Percentiles rank a stretch among this genome's conserved stretches.
phyloP scores from a whole-genome alignment of 1,140 invertebrate genomes.

The Zaprionus gabonicus region DNA sequence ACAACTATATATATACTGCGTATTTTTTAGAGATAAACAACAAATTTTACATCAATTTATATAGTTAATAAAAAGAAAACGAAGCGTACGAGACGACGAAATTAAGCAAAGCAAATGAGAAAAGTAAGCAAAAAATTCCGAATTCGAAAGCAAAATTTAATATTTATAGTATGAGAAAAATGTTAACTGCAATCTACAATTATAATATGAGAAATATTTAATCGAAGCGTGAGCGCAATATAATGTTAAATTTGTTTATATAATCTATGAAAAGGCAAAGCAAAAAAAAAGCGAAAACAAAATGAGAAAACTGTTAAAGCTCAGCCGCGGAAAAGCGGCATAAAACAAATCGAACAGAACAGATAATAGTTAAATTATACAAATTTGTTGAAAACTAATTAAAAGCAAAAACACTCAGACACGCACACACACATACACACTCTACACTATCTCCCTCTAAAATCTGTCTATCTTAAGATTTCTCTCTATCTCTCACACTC shows the following conservation, averaged over 20 bases:
- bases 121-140: conserved; percentile 33
- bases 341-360: conserved; percentile 37
- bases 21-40: conserved; percentile 48
- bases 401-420: neutral
- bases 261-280: conserved; percentile 72
- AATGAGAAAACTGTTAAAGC: conserved; percentile 68
- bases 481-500: conserved; percentile 17
- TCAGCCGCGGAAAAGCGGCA: conserved; percentile 48
- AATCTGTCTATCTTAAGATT: conserved; percentile 22
- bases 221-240: conserved; percentile 52
- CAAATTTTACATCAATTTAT: conserved; percentile 49
- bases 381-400: conserved; percentile 49
- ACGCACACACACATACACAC: conserved; percentile 11
- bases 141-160: conserved; percentile 12
- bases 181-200: conserved; percentile 45
- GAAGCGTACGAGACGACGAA: neutral
- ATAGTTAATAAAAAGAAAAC: neutral
- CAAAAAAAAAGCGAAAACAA: conserved; percentile 10
- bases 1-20: conserved; percentile 12
- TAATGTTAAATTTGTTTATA: conserved; percentile 84
- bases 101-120: conserved; percentile 10
- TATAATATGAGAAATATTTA: conserved; percentile 48
- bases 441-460: conserved; percentile 17
- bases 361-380: conserved; percentile 46
- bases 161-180: conserved; percentile 49